Percentiles rank a stretch among this genome's conserved stretches.
Conservation (phyloP, 2,113 vertebrate species). For the Zosterops lateralis region DNA sequence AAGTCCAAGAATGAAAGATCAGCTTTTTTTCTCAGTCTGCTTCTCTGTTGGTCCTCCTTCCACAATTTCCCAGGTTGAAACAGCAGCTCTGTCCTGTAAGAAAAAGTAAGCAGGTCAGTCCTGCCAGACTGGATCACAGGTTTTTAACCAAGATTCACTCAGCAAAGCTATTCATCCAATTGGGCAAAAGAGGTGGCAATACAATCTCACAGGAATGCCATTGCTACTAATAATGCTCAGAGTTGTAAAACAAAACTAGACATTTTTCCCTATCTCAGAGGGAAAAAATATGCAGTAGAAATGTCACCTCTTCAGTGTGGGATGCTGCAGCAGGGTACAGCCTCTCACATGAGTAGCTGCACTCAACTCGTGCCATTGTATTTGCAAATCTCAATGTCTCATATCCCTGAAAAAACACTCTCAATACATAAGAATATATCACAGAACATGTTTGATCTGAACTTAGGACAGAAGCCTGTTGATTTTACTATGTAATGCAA, state of each 20-base stretch:
- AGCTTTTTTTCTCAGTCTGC: neutral
- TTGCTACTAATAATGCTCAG: neutral
- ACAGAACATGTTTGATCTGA: neutral
- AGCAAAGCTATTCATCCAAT: neutral
- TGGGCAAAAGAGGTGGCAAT: neutral
- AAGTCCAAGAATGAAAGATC: neutral
- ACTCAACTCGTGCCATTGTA: accelerated
- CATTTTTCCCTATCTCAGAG: neutral
- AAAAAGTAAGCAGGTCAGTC: neutral
- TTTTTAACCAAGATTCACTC: neutral
- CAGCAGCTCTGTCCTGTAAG: constrained; percentile 82
- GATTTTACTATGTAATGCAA: neutral
- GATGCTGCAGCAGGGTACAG: accelerated
- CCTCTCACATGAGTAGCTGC: neutral
- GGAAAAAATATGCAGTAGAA: neutral
- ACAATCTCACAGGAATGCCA: neutral
- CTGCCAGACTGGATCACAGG: too few relatives aligned
- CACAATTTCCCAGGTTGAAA: constrained; percentile 87
- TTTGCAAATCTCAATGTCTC: neutral
- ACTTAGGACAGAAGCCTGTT: neutral
- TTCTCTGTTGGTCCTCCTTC: neutral
- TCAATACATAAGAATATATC: accelerated
- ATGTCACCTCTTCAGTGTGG: accelerated
- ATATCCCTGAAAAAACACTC: accelerated
- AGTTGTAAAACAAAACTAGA: neutral